Percentiles rank a stretch among this genome's conserved stretches.
These are phyloP conservation scores for Corynorhinus townsendii DNA, from an alignment of 2,113 vertebrate species.

Conservation along the genomic window DNA sequence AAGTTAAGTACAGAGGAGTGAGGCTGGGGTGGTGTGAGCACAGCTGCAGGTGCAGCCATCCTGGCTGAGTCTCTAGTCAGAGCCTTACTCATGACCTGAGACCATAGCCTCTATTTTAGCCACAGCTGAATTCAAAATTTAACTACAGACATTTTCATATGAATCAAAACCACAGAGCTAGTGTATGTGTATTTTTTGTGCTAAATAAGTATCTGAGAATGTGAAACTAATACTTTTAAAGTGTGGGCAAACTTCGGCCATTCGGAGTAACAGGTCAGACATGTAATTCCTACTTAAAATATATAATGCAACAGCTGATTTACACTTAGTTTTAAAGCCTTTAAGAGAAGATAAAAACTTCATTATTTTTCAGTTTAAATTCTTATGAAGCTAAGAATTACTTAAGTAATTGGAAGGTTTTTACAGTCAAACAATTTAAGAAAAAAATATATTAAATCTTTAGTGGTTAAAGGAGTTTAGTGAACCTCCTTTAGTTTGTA, in stretches of 20 bases:
- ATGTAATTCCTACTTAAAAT: conserved; percentile 17
- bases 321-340: conserved; percentile 2
- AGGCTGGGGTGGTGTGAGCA: not conserved
- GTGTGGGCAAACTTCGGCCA: not conserved
- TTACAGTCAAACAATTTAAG: not conserved
- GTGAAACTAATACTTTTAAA: not conserved
- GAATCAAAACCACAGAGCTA: not conserved
- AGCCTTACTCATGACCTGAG: not conserved
- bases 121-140: not conserved
- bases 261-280: not conserved
- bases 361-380: conserved; percentile 27
- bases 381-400: not conserved
- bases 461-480: conserved; percentile 1
- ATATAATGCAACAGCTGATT: not conserved
- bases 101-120: not conserved
- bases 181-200: not conserved
- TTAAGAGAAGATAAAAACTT: conserved; percentile 3
- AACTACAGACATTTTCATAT: not conserved
- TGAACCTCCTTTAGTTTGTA: not conserved
- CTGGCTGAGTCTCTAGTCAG: not conserved
- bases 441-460: not conserved
- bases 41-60: not conserved
- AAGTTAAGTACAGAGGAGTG: not conserved
- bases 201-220: conserved; percentile 11
- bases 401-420: not conserved